phyloP scores from a whole-genome alignment of 1,140 invertebrate genomes.

The Orius insidiosus region DNA sequence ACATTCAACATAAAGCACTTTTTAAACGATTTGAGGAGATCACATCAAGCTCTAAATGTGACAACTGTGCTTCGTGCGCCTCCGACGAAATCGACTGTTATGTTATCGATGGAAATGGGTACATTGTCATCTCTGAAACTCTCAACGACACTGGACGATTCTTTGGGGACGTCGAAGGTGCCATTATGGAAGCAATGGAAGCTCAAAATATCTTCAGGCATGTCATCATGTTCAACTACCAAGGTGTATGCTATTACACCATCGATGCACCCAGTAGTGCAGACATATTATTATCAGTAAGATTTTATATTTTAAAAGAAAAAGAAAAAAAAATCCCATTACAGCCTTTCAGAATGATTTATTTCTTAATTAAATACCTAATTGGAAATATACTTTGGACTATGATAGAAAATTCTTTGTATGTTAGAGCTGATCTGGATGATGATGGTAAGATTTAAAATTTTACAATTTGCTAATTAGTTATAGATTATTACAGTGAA shows the following conservation, averaged over 20 bases:
- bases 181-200: constrained; percentile 61
- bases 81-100: constrained; percentile 53
- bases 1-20: constrained; percentile 51
- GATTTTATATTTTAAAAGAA: too few species aligned
- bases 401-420: constrained; percentile 1
- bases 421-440: neutral
- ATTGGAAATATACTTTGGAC: neutral
- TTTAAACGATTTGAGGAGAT: constrained; percentile 48
- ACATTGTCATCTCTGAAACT: constrained; percentile 59
- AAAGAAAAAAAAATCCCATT: too few species aligned
- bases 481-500: constrained; percentile 6
- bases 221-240: constrained; percentile 69
- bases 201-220: constrained; percentile 52
- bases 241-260: constrained; percentile 47
- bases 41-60: constrained; percentile 29
- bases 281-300: neutral
- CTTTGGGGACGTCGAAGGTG: constrained; percentile 66
- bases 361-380: neutral
- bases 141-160: constrained; percentile 56
- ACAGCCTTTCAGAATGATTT: too few species aligned
- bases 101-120: constrained; percentile 76
- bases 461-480: neutral
- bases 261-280: constrained; percentile 24
- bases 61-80: constrained; percentile 26
- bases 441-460: constrained; percentile 2